phyloP scores from a whole-genome alignment of 1,140 invertebrate genomes.

The Pseudomyrmex pallidus region DNA sequence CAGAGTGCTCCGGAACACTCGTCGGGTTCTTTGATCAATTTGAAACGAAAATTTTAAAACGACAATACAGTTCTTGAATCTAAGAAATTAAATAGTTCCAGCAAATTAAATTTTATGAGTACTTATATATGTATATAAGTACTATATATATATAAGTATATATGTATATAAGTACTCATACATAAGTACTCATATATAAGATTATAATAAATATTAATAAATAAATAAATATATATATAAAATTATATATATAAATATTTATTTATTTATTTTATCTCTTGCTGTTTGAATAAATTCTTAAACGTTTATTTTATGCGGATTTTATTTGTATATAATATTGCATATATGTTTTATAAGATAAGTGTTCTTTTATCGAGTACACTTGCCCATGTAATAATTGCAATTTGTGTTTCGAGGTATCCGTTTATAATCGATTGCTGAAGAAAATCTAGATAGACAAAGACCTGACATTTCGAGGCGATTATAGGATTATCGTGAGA shows the following conservation, averaged over 20 bases:
- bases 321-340: no score
- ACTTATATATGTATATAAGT: no score
- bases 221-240: no score
- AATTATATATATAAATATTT: no score
- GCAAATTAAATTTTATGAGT: not conserved
- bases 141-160: no score
- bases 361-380: not conserved
- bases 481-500: conserved; percentile 38
- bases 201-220: no score
- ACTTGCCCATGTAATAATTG: no score
- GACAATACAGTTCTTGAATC: not conserved
- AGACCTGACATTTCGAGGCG: conserved; percentile 10
- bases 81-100: not conserved
- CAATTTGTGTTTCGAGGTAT: not conserved
- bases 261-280: not conserved
- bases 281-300: not conserved
- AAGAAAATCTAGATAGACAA: not conserved
- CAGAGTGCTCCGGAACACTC: conserved; percentile 25
- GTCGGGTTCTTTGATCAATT: conserved; percentile 26
- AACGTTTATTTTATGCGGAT: no score
- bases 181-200: no score
- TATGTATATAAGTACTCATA: no score
- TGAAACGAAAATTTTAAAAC: not conserved
- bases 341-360: no score
- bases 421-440: conserved; percentile 14